Base-by-base conservation (phyloP, 92 coral and sea anemone species). In the Phymanthus crucifer region DNA sequence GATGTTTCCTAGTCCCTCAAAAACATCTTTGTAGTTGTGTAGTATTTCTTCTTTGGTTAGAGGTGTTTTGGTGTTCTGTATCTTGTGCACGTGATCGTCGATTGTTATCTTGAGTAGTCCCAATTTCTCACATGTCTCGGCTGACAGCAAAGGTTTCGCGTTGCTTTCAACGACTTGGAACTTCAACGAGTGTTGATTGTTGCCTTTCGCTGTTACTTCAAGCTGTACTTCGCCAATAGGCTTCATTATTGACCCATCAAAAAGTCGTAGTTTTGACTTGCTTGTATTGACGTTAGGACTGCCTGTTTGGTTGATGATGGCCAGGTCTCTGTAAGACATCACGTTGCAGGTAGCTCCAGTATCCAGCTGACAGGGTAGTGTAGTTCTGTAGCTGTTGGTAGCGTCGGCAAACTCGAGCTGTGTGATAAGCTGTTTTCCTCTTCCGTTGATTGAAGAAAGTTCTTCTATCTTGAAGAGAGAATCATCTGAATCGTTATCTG, bases 1-100 rank as follows among this genome's bases (percentile, higher is more conserved):
- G 71, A 80, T 80, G 71, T 85, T 77, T 31, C 89, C 92, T n/a
- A 85, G 89, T 13, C 92, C 90, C 45, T 89, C 87, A 71, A 85
- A 85, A 32, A 85, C 89, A 36, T 80, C 76, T 66, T 70, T 69
- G 36, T 38, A 85, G 24, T 85, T 81, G 13, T 7, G 1, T 34
- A 80, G 31, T 34, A 86, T 48, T 29, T 74, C 74, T 80, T 86
- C 75, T 36, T 57, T 76, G 13, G 86, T 81, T 33, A 81, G 46
- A 56, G 46, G 86, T 12, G 40, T 32, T 7, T 61, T 40, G 67
- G 13, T 65, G 61, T 74, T 75, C 38, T 83, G 74, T 29, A 65
- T 23, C 66, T 34, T 21, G 80, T 82, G 75, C 6, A 73, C 78
- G 61, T 34, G 72, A 17, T 64, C 65, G 37, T 70, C 85, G 61